Evolutionary conservation across 30 jellyfish, hydroid and myxozoan genomes (phyloP).

Genomic region (Nemopilema nomurai): DNA sequence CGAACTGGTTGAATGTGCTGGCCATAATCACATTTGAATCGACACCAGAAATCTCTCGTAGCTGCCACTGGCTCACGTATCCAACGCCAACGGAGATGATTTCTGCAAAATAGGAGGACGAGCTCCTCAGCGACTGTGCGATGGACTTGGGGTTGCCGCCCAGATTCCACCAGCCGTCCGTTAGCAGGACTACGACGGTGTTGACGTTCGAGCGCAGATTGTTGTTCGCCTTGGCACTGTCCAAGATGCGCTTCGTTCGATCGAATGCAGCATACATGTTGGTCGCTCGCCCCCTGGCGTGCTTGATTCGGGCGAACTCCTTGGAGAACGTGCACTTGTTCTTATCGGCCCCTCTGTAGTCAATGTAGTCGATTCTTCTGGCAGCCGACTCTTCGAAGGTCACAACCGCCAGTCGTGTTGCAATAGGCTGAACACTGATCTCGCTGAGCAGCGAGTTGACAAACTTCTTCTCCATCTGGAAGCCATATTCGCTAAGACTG

Average conservation of each 20-base stretch:
- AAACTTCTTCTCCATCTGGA: constrained; percentile 79
- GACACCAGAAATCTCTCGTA: constrained; percentile 69
- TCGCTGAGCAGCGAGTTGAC: constrained; percentile 80
- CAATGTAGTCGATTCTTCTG: constrained; percentile 80
- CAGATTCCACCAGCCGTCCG: constrained; percentile 91
- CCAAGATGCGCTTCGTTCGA: constrained; percentile 54
- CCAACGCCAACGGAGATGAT: constrained; percentile 93
- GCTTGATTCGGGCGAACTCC: constrained; percentile 72
- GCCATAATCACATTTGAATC: constrained; percentile 72
- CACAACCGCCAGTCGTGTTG: constrained; percentile 83
- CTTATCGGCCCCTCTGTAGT: constrained; percentile 64
- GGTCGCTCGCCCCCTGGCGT: constrained; percentile 74
- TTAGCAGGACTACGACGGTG: constrained; percentile 84
- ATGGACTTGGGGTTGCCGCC: constrained; percentile 84
- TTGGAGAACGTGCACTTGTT: constrained; percentile 85
- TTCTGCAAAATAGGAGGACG: constrained; percentile 64
- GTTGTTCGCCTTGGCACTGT: constrained; percentile 47
- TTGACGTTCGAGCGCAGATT: constrained; percentile 70
- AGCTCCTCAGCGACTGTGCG: constrained; percentile 55
- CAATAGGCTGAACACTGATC: constrained; percentile 94
- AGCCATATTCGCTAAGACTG: constrained; percentile 80
- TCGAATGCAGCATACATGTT: constrained; percentile 84
- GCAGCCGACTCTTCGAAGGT: constrained; percentile 63
- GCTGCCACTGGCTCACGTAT: constrained; percentile 36
- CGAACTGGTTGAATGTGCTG: constrained; percentile 69